Base-by-base conservation (phyloP, 2,113 vertebrate genomes). In the Platysternon megacephalum region DNA sequence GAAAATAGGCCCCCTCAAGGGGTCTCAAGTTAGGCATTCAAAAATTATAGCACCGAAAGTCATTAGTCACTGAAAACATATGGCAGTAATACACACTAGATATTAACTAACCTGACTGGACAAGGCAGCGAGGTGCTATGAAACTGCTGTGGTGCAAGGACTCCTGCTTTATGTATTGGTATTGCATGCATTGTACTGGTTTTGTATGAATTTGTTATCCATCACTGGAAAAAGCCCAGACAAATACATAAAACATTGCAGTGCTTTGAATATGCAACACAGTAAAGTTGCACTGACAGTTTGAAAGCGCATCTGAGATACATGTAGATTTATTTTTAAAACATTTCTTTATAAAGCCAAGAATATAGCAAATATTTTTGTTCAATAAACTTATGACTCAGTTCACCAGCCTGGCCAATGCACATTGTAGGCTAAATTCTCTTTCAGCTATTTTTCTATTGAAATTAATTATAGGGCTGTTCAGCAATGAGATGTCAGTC, bases 181-280 rank as follows among this genome's bases (percentile, higher is more conserved):
- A 39, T 5, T 12, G 12, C 32, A 8, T 16, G 1, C 11, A 58
- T 29, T 24, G 46, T 0, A 21, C 32, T 3, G 1, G 39, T 46
- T 52, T 35, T 44, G 17, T 35, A 9, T 17, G 39, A 3, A 5
- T 3, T 56, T 5, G 3, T 19, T 80, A 5, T 32, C 46, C 24
- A 19, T 1, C 21, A 4, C 28, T 4, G 21, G 3, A n/a, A 11
- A 8, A 51, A 74, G 5, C 58, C 13, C 88, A 52, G 61, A 44
- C 24, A 29, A 7, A 11, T 72, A 13, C 0, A 1, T 1, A 1
- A 35, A 24, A 82, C 55, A 19, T 0, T 4, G 39, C 0, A 2
- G 35, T 11, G 28, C 76, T 68, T 32, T 48, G 65, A 11, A 78
- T 44, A 85, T 79, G 19, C 42, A 46, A 65, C 5, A 32, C 17